Conservation (phyloP, 2,888 invertebrate genomes). For the Ectemnius cavifrons region DNA sequence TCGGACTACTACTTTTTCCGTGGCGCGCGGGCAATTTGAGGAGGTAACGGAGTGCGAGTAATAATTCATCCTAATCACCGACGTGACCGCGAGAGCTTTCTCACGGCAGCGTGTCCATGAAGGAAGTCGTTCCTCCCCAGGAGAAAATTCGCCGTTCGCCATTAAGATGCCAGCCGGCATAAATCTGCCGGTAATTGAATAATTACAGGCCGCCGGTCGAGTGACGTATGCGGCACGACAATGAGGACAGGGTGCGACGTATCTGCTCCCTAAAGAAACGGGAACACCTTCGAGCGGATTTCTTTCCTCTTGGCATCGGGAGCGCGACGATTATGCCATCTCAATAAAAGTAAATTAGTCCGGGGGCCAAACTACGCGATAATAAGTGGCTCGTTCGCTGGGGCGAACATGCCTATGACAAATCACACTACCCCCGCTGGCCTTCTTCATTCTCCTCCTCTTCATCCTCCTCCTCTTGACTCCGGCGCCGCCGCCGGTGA, state of each 20-base stretch:
- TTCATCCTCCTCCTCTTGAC: background rate
- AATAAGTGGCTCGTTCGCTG: conserved; percentile 56
- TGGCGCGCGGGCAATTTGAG: background rate
- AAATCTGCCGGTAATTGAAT: conserved; percentile 69
- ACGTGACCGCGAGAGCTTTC: conserved; percentile 19
- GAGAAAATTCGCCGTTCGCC: conserved; percentile 54
- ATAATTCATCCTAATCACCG: conserved; percentile 3
- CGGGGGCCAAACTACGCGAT: conserved; percentile 47
- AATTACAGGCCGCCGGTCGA: conserved; percentile 61
- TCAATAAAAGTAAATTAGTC: conserved; percentile 64
- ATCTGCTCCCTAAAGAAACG: background rate
- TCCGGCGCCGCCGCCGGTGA: background rate
- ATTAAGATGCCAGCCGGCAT: conserved; percentile 52
- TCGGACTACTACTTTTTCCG: background rate
- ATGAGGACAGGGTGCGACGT: conserved; percentile 2
- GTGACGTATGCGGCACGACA: conserved; percentile 23
- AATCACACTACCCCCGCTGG: conserved; percentile 56
- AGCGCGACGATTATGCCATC: conserved; percentile 56
- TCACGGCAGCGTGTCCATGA: conserved; percentile 31
- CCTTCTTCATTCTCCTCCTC: conserved; percentile 18
- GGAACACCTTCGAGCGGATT: conserved; percentile 30
- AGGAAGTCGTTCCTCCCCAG: conserved; percentile 33
- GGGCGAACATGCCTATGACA: conserved; percentile 62
- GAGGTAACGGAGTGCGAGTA: background rate
- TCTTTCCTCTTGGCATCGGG: conserved; percentile 17